Percentiles rank a stretch among this genome's conserved stretches.
These are phyloP conservation scores for Sus cebifrons DNA, from an alignment of 2,797 vertebrate species.

Conservation along the genomic window DNA sequence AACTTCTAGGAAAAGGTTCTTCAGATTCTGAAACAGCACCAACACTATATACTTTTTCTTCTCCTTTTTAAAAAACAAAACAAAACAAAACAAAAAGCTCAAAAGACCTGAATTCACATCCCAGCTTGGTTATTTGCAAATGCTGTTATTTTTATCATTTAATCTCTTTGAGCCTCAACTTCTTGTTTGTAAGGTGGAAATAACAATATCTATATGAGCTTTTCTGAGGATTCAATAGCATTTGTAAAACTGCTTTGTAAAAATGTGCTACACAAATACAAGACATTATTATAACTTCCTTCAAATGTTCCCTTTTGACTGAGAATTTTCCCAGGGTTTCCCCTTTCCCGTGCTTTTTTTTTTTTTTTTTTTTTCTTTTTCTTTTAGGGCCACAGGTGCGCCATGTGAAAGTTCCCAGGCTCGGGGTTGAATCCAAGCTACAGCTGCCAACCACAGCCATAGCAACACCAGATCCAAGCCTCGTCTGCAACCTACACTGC, in stretches of 20 bases:
- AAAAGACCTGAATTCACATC: slow-evolving; percentile 24
- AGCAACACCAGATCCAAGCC: no score
- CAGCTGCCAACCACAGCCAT: no score
- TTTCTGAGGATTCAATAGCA: slow-evolving; percentile 22
- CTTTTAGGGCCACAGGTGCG: no score
- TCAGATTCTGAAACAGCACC: neutral
- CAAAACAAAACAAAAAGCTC: neutral
- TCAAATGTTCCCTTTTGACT: slow-evolving; percentile 32
- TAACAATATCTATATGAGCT: neutral
- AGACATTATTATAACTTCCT: slow-evolving; percentile 56
- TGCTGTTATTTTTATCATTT: slow-evolving; percentile 39
- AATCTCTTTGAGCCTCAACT: neutral
- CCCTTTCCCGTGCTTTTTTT: neutral
- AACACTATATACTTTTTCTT: neutral
- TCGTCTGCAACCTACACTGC: no score
- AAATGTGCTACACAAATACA: neutral
- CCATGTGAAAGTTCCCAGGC: no score
- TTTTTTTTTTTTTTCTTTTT: no score
- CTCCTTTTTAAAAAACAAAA: no score
- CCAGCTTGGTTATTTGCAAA: slow-evolving; percentile 39
- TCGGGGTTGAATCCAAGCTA: no score
- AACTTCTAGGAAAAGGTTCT: slow-evolving; percentile 78
- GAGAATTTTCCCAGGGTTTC: slow-evolving; percentile 63
- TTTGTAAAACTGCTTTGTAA: slow-evolving; percentile 51
- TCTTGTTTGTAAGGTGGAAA: slow-evolving; percentile 50